A percentile compares a stretch with the other conserved stretches of the same genome.
These are phyloP conservation scores for Heteronetta atricapilla DNA, from an alignment of 2,113 vertebrate genomes.

Conservation along the genomic window DNA sequence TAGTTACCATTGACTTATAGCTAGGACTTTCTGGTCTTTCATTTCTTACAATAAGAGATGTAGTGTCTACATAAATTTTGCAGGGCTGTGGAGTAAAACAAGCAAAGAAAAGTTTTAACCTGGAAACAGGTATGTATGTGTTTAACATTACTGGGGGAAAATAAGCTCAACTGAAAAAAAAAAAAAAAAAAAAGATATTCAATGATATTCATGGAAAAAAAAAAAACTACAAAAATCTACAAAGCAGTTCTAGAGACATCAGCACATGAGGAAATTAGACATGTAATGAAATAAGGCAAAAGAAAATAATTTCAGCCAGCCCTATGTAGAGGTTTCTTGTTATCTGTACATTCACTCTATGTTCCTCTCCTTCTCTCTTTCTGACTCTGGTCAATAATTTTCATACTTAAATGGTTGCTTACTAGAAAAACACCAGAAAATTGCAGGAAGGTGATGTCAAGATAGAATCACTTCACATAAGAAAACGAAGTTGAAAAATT, in stretches of 20 bases:
- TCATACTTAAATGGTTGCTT: background rate
- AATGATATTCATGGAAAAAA: background rate
- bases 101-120: background rate
- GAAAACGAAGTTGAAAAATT: background rate
- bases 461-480: background rate
- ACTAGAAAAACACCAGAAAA: background rate
- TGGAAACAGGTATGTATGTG: background rate
- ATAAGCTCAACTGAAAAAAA: background rate
- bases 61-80: background rate
- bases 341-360: background rate
- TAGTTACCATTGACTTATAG: background rate
- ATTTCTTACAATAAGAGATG: background rate
- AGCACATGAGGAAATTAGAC: background rate
- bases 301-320: background rate
- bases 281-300: background rate
- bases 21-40: background rate
- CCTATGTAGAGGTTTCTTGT: background rate
- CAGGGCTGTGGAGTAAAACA: background rate
- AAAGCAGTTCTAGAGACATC: background rate
- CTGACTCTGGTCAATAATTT: background rate
- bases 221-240: accelerated
- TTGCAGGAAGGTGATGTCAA: background rate
- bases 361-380: background rate
- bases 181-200: background rate
- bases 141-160: background rate